Conservation (phyloP, 2,888 invertebrate species). For the Campaea margaritaria region DNA sequence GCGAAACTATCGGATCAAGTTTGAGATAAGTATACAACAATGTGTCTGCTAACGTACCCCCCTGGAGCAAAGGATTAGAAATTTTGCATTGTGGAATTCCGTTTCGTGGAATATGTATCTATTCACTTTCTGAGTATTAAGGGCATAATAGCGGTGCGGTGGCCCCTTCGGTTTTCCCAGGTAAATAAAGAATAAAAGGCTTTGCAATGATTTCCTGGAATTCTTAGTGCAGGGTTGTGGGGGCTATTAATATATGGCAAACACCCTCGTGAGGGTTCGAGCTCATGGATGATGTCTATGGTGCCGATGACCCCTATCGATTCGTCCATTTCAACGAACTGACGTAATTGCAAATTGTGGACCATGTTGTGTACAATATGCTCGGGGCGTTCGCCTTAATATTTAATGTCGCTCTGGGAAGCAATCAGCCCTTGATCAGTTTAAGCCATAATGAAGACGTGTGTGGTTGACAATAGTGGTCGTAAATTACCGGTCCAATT, state of each 20-base stretch:
- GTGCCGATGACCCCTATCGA: conserved; percentile 84
- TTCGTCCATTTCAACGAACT: conserved; percentile 71
- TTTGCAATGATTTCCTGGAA: conserved; percentile 55
- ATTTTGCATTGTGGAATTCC: conserved; percentile 22
- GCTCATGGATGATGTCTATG: conserved; percentile 75
- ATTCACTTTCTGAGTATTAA: conserved; percentile 14
- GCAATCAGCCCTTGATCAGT: conserved; percentile 29
- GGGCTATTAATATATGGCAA: conserved; percentile 71
- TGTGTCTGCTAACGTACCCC: conserved; percentile 44
- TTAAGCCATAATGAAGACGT: conserved; percentile 23
- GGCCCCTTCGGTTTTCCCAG: conserved; percentile 35
- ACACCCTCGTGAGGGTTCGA: conserved; percentile 78
- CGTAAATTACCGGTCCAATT: conserved; percentile 21
- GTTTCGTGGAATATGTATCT: conserved; percentile 7
- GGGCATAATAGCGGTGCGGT: conserved; percentile 24
- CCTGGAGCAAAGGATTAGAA: conserved; percentile 37
- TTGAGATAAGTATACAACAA: conserved; percentile 54
- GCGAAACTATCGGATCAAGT: conserved; percentile 59
- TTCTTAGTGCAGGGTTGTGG: conserved; percentile 66
- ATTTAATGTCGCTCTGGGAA: conserved; percentile 46
- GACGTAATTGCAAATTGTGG: conserved; percentile 72
- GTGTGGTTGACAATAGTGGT: conserved; percentile 10
- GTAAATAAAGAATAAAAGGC: conserved; percentile 52
- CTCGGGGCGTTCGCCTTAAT: conserved; percentile 36
- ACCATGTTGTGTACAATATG: conserved; percentile 39